Base-by-base conservation (phyloP, 2,797 vertebrate genomes). In the Crypturellus tataupa region DNA sequence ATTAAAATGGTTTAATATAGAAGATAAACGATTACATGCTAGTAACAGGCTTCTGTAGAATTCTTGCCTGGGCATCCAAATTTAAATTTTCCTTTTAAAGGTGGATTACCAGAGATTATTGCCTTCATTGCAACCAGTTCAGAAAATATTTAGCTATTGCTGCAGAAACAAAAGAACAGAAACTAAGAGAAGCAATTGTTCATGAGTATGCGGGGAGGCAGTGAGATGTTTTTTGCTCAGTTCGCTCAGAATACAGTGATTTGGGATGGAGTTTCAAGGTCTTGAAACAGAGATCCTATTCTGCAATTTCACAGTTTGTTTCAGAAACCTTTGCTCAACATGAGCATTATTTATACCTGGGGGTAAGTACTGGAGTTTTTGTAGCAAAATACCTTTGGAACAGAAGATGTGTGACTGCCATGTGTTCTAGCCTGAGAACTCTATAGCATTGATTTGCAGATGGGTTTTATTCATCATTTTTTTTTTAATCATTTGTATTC, bases 141-240 rank as follows among this genome's bases (percentile, higher is more conserved):
- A 63, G 78, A 35, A 10, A 12, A 42, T 67, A 27, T 79, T 86
- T 79, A 79, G 55, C 33, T n/a, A 84, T 85, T 0, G 0, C 60
- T 63, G 83, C 63, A n/a, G 31, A 33, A 81, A 55, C 53, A 56
- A 55, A 56, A 11, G 6, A 56, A 56, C 53, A 56, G 23, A 69
- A 18, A 12, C 37, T 68, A 47, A 49, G 14, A 23, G 39, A 79
- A 79, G 19, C 29, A 79, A 19, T 86, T 88, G 47, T 76, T 81
- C 37, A 8, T 40, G 59, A 67, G 11, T 5, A 4, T 68, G 46
- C 56, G 35, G 18, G 63, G 75, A 79, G 67, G 20, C 27, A 51
- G 56, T 13, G 42, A 65, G 59, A 51, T 85, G 77, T 12, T 86
- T 94, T 94, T 72, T 40, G 84, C 72, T 88, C 85, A 67, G 63